A percentile compares a stretch with the other conserved stretches of the same genome.
Evolutionary conservation across 2,113 vertebrate genomes (phyloP).

Genomic region (Bos indicus): DNA sequence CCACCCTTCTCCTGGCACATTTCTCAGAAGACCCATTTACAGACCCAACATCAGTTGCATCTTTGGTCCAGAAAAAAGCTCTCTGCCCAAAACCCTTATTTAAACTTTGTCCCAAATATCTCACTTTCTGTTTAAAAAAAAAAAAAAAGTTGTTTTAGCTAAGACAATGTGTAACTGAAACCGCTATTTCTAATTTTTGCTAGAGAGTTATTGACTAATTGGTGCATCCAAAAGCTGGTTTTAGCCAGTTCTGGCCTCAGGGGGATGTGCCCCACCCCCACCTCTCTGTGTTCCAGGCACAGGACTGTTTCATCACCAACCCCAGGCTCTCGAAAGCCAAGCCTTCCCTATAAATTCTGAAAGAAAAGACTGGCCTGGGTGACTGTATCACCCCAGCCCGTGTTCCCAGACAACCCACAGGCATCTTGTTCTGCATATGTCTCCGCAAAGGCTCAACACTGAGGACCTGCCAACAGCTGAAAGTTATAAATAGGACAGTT

Average conservation of each 20-base stretch:
- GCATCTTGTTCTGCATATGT: not conserved
- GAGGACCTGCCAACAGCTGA: conserved; percentile 55
- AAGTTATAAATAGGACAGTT: conserved; percentile 62
- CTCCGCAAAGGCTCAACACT: conserved; percentile 45
- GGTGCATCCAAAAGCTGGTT: conserved; percentile 26
- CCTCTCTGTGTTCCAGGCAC: not conserved
- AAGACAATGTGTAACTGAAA: conserved; percentile 18
- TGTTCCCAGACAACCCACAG: conserved; percentile 57
- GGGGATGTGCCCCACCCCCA: not conserved
- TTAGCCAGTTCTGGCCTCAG: not conserved
- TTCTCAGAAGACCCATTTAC: not conserved
- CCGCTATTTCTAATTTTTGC: conserved; percentile 34
- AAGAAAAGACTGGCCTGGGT: not conserved
- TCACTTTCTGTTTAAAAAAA: not conserved
- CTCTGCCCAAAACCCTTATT: not conserved
- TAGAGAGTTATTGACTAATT: conserved; percentile 49
- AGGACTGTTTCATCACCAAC: not conserved
- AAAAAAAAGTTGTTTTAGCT: not conserved
- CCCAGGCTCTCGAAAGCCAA: not conserved
- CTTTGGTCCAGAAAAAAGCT: not conserved
- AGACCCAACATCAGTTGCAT: not conserved
- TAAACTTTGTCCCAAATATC: not conserved
- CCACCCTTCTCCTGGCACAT: not conserved
- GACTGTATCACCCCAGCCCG: not conserved
- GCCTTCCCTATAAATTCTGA: conserved; percentile 21